Base-by-base conservation (phyloP, 23 tunicate genomes). In the Styela clava region DNA sequence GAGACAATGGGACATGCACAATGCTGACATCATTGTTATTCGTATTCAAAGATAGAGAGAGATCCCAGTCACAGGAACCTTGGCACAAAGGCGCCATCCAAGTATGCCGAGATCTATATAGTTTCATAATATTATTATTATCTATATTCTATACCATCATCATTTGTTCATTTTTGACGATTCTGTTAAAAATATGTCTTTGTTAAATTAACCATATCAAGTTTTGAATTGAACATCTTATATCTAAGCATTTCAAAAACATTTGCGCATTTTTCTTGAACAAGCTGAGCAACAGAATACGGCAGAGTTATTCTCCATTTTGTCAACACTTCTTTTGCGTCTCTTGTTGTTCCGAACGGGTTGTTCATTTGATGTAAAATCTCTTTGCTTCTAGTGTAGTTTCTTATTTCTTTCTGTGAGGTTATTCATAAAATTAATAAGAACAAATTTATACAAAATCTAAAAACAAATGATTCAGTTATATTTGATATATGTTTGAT, bases 221-320 rank as follows among this genome's bases (percentile, higher is more conserved):
- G 31, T 1, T 67, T 67, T 29, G 71, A 25, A 25, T 73, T 31
- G 37, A 73, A 73, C 30, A 34, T 34, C 21, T 1, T 73, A 77
- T 84, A 84, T 33, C 83, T 62, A 22, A 84, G 69, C 28, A 2
- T 34, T 12, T 64, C 52, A 34, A 84, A 31, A 32, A 78, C 76
- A 35, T 84, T 83, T 25, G 24, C 21, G 63, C 88, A 84, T 77
- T 77, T 29, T n/a, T 68, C 68, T 51, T 84, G 88, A 7, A 84
- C 79, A 24, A 20, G 64, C 31, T 33, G 37, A 2, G 44, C 83
- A 2, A 52, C 35, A 21, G 30, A 24, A n/a, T 32, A 69, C 37
- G 74, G 16, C 65, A 84, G n/a, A 25, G n/a, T 51, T 65, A 44
- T 68, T 51, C 88, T 34, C 88, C 88, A 84, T 18, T 63, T 78